phyloP scores from a whole-genome alignment of 1,140 invertebrate species.

The Brachionus sp. region DNA sequence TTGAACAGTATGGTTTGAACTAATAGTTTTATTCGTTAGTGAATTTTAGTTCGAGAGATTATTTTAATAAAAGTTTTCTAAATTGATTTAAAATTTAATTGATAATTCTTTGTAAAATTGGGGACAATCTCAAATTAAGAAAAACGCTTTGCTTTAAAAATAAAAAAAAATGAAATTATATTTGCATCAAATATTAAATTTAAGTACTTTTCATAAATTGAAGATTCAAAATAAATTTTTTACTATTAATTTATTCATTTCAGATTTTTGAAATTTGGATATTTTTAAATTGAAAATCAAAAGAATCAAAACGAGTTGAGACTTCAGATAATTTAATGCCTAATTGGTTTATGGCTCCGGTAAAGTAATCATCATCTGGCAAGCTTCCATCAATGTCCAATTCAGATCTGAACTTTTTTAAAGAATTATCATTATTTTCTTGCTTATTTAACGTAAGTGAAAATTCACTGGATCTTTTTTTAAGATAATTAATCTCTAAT shows the following conservation, averaged over 20 bases:
- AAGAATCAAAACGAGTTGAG: neutral
- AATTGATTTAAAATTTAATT: neutral
- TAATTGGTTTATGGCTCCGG: neutral
- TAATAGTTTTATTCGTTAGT: neutral
- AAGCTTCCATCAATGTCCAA: neutral
- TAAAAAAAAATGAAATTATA: neutral
- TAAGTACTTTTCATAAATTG: neutral
- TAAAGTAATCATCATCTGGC: neutral
- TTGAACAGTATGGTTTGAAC: constrained; percentile 46
- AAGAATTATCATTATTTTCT: neutral
- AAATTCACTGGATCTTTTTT: neutral
- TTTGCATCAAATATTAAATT: neutral
- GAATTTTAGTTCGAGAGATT: neutral
- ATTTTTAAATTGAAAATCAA: neutral
- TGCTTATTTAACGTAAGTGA: neutral
- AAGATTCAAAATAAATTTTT: neutral
- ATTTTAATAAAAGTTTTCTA: neutral
- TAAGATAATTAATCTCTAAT: neutral
- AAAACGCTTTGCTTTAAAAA: neutral
- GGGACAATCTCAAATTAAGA: neutral
- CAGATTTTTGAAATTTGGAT: neutral
- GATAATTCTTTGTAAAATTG: no score
- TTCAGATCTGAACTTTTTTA: neutral
- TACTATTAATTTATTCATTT: neutral
- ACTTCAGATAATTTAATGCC: constrained; percentile 10